Conservation (phyloP, 2,113 vertebrate species). For the Pao palembangensis region DNA sequence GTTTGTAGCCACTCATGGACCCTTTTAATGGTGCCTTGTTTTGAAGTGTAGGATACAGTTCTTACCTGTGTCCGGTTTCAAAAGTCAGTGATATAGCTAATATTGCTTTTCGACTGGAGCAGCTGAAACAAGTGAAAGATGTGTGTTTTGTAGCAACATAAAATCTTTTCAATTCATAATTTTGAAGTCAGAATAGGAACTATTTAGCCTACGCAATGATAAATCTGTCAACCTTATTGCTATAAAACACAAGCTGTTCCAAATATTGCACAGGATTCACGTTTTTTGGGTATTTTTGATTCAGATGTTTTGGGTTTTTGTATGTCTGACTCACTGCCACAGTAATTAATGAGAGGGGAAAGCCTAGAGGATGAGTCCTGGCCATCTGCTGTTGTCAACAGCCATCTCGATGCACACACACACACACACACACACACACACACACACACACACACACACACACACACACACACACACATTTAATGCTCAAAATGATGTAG, state of each 20-base stretch:
- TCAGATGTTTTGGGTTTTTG: conserved; percentile 10
- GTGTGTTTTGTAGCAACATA: conserved; percentile 9
- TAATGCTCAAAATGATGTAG: too few relatives aligned
- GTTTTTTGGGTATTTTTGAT: not conserved
- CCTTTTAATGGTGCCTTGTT: not conserved
- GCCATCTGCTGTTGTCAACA: conserved; percentile 46
- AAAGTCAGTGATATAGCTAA: not conserved
- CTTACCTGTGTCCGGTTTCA: conserved; percentile 5
- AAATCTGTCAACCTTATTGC: not conserved
- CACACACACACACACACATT: conserved; percentile 8
- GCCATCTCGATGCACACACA: conserved; percentile 14
- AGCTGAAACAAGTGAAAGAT: not conserved
- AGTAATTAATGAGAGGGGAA: conserved; percentile 22
- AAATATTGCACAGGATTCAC: not conserved
- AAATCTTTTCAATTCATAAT: conserved; percentile 1
- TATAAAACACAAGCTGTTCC: not conserved
- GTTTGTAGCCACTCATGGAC: not conserved
- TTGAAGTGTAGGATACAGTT: not conserved
- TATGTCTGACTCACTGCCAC: conserved; percentile 15
- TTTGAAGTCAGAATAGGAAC: not conserved
- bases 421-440: conserved; percentile 10
- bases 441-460: conserved; percentile 8
- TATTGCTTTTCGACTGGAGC: conserved; percentile 12
- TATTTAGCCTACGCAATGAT: not conserved
- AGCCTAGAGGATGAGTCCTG: conserved; percentile 29